Conservation (phyloP, 2,797 vertebrate species). For the Sebastes diploproa region DNA sequence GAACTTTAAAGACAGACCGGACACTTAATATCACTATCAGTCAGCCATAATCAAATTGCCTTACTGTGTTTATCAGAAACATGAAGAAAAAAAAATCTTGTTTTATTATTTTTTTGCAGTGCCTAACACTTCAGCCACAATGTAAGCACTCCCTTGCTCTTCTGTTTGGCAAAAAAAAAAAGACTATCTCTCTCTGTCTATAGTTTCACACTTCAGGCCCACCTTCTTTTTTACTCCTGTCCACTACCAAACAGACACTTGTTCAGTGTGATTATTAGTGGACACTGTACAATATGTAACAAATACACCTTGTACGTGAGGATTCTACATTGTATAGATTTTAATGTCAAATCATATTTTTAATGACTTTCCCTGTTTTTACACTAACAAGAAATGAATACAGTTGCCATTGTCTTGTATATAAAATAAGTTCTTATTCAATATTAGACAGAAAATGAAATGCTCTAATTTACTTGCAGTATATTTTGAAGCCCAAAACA, state of each 20-base stretch:
- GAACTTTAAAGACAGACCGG: conserved; percentile 55
- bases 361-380: conserved; percentile 22
- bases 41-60: conserved; percentile 82
- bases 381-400: conserved; percentile 9
- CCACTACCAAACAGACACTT: not conserved
- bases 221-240: not conserved
- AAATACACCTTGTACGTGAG: conserved; percentile 2
- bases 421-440: conserved; percentile 19
- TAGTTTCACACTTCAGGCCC: conserved; percentile 36
- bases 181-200: conserved; percentile 8
- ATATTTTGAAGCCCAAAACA: conserved; percentile 19
- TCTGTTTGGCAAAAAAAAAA: conserved; percentile 39
- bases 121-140: conserved; percentile 77
- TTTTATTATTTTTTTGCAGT: conserved; percentile 65
- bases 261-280: not conserved
- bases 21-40: conserved; percentile 63
- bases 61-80: conserved; percentile 77
- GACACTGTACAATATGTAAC: not conserved
- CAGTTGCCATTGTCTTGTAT: conserved; percentile 16
- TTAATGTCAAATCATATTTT: conserved; percentile 43
- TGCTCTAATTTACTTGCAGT: conserved; percentile 18
- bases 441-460: conserved; percentile 7
- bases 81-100: conserved; percentile 24
- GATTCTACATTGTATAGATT: conserved; percentile 31
- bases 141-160: conserved; percentile 65